Base-by-base conservation (phyloP, 2,888 invertebrate genomes). In the Coenonympha arcania region DNA sequence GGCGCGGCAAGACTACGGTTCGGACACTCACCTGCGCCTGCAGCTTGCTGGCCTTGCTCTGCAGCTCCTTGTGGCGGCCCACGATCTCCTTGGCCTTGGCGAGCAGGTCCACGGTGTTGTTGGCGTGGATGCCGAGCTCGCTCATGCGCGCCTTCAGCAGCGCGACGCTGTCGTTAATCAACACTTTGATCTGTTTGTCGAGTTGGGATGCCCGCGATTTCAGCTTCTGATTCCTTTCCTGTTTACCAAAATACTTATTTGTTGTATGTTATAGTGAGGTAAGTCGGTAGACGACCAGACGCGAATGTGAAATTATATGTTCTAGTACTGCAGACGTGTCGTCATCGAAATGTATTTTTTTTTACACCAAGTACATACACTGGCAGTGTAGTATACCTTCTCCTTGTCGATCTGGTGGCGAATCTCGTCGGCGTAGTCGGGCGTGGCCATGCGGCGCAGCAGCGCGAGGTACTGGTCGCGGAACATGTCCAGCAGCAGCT, bases 31-130 rank as follows among this genome's bases (percentile, higher is more conserved):
- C 95, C 88, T 95, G 95, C 24, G 90, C 90, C 72, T 97, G 95
- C 54, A 98, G 87, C 72, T 93, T 93, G 69, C 92, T 92, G 1
- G 94, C 95, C 79, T 95, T 93, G 54, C 93, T 92, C 79, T 97
- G 96, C 50, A 97, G 82, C 70, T 97, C 96, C 75, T 96, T 96
- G 75, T 98, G 97, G 20, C 95, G 88, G 48, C 95, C 91, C 22
- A 98, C 96, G 64, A 98, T 98, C 82, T 96, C 95, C 73, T 95
- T 95, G 45, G 95, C 95, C 78, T 94, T 94, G 4, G 93, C 91
- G 50, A 95, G 86, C 50, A 95, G 85, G 77, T 95, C 95, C 48
- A 93, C 93, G 0, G 95, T 94, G 54, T 94, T 94, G 48, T 90
- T 92, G 13, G 94, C 94, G 77, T 93, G 93, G 55, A 97, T 95